phyloP scores from a whole-genome alignment of 1,140 invertebrate genomes.

The Drosophila simulans region DNA sequence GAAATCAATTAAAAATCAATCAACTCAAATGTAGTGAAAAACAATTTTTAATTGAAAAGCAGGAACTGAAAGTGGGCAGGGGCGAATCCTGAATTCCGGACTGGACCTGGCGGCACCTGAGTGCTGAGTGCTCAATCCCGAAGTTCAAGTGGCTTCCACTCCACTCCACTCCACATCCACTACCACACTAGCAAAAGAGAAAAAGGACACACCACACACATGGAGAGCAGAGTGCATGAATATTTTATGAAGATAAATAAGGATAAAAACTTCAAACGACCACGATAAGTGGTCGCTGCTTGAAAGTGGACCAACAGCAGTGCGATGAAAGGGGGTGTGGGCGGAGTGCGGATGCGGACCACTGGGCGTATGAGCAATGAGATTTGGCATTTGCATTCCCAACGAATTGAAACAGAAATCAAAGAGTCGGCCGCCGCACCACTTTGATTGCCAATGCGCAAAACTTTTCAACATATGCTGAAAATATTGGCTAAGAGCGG shows the following conservation, averaged over 20 bases:
- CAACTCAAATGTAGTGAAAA: slow-evolving; percentile 82
- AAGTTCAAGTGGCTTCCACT: slow-evolving; percentile 67
- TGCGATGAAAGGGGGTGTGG: neutral
- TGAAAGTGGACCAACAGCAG: slow-evolving; percentile 20
- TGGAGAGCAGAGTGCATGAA: slow-evolving; percentile 73
- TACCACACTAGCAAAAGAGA: too few species aligned
- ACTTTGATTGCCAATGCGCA: slow-evolving; percentile 16
- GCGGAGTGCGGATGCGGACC: neutral
- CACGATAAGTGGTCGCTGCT: slow-evolving; percentile 64
- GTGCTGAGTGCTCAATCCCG: slow-evolving; percentile 38
- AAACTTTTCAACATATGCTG: slow-evolving; percentile 30
- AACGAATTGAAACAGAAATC: slow-evolving; percentile 28
- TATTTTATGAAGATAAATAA: slow-evolving; percentile 83
- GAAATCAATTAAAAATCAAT: slow-evolving; percentile 83
- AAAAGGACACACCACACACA: neutral
- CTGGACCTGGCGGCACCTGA: slow-evolving; percentile 37
- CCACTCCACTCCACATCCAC: too few species aligned
- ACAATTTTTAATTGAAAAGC: slow-evolving; percentile 82
- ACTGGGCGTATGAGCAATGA: slow-evolving; percentile 69
- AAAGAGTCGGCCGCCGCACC: slow-evolving; percentile 10
- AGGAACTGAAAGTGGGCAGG: slow-evolving; percentile 29
- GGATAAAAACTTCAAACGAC: slow-evolving; percentile 81
- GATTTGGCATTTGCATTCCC: slow-evolving; percentile 53
- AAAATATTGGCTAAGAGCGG: slow-evolving; percentile 10
- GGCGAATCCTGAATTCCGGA: slow-evolving; percentile 7